These are phyloP conservation scores for Todus mexicanus DNA, from an alignment of 2,797 vertebrate species.

Conservation along the genomic window DNA sequence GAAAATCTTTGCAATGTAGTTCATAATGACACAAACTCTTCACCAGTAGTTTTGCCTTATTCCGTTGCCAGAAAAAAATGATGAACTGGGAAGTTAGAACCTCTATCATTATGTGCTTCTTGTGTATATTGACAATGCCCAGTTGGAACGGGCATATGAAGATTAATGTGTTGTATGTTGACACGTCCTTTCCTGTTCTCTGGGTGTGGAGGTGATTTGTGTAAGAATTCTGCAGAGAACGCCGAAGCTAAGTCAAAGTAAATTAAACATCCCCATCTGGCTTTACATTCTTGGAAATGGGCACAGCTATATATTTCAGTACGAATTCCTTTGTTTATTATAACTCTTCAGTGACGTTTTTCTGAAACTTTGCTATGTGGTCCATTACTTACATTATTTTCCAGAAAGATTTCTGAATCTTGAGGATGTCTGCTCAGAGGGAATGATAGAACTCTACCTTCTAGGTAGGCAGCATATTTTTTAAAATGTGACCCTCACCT, in stretches of 20 bases:
- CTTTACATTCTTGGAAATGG: not conserved
- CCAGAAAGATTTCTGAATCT: not conserved
- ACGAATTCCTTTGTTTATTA: not conserved
- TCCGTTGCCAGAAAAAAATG: not conserved
- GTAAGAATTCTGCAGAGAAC: not conserved
- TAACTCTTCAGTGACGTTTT: not conserved
- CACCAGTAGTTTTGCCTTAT: not conserved
- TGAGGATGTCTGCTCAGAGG: not conserved
- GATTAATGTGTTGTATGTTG: not conserved
- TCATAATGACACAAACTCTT: not conserved
- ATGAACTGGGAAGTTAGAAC: not conserved
- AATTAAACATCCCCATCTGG: slow-evolving; percentile 29
- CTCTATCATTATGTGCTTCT: not conserved
- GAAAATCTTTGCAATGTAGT: not conserved
- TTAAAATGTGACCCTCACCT: not conserved
- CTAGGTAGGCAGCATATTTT: not conserved
- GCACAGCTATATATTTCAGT: not conserved
- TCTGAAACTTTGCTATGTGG: not conserved
- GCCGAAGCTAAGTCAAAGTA: not conserved
- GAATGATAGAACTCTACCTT: not conserved
- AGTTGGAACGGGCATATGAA: not conserved
- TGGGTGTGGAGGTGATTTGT: not conserved
- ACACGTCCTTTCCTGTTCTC: not conserved
- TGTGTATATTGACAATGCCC: not conserved
- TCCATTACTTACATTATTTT: not conserved